Evolutionary conservation across 1,140 invertebrate species (phyloP), one percentile per base, ranked within the genome.

Genomic region (Sesamia nonagrioides): DNA sequence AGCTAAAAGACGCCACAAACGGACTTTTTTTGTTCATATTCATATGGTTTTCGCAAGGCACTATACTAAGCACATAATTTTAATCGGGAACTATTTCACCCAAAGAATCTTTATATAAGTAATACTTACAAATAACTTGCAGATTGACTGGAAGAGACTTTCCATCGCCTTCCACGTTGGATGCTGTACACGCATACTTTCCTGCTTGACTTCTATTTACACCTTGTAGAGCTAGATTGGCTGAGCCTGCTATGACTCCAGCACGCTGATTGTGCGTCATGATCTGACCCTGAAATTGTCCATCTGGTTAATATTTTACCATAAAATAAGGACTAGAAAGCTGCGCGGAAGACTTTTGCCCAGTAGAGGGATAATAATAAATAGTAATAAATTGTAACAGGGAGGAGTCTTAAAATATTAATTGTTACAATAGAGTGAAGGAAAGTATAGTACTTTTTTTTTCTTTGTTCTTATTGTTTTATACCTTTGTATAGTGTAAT

Each of bases 181-280:
- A 80, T 17, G 78, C 78, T 9, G 78, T 80, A 40, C 78, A 80
- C 9, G 73, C 71, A 27, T 80, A 80, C 18, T 76, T 78, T 8
- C 76, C 76, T 7, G 76, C 76, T 50, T 78, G 76, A 54, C 52
- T 60, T 50, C 76, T 78, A 17, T 48, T 71, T 13, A 78, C 76
- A 15, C 76, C 76, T 54, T 78, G 76, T 6, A 78, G 40, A 1
- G 76, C 76, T 50, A 98, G 93, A 89, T 97, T 97, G 63, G 97
- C 96, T 85, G 97, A 97, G 82, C 97, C 97, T 33, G 98, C 97
- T 82, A 98, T 98, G 11, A 98, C 96, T 6, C 98, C 98, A 18
- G 96, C 96, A 77, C 97, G 97, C 68, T 97, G 97, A 90, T 98
- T 98, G 84, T 97, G 97, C 86, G 97, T 97, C 86, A 98, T 97